Evolutionary conservation across 2,113 vertebrate species (phyloP), one percentile per base, ranked within the genome.

Genomic region (Mormyrus iriodes): DNA sequence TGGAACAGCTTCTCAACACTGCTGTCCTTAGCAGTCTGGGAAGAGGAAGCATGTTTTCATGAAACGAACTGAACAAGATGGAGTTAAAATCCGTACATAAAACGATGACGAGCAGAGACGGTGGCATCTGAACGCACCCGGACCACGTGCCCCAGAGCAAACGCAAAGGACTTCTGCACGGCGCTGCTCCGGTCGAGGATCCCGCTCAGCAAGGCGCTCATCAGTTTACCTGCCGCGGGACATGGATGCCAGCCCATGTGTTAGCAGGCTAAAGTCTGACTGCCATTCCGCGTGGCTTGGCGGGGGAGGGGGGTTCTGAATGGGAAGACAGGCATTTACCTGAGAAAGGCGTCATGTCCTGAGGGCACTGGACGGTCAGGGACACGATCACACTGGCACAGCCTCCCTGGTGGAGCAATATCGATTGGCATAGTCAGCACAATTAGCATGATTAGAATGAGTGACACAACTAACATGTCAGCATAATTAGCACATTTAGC

Each of bases 321-420:
- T 24, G 19, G 35, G 17, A 65, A 39, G 12, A 19, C 4, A 31
- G 21, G 12, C 24, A 52, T 49, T 53, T 94, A 99, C 98, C 98
- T 93, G 98, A 98, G 95, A 97, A 97, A 44, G 98, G 97, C 27
- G 96, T 97, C 88, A 99, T 95, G 92, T 99, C 98, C 93, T 98
- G 98, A 88, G 98, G 98, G 93, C 97, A 99, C 92, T 99, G 98
- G 69, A 99, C 98, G 0, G 98, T 97, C 92, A 99, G 94, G 0
- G 98, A 98, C 39, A 99, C 97, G 42, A 99, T 97, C 27, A 99
- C 98, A 92, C 97, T 98, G 51, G 98, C 98, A 95, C 98, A 99
- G 92, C 98, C 98, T 73, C 98, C 98, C 98, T 99, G 89, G 13
- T 92, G 90, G 48, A 48, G 82, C 82, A 90, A 15, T 65, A 46